These are phyloP conservation scores for Drosophila ambigua DNA, from an alignment of 1,140 invertebrate genomes.

Conservation along the genomic window DNA sequence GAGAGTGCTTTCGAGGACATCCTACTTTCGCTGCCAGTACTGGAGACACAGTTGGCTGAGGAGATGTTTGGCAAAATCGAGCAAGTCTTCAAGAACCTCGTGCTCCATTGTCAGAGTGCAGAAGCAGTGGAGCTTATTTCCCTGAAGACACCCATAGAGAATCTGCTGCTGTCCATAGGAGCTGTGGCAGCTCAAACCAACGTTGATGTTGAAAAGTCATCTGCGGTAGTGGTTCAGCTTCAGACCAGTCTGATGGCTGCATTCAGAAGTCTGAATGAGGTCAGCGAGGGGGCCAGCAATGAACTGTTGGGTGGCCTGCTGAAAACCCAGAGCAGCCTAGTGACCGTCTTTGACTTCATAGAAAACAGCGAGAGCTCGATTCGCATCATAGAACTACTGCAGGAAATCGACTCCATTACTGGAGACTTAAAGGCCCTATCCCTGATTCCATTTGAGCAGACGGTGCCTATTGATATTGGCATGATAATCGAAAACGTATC, in stretches of 20 bases:
- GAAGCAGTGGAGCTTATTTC: constrained; percentile 20
- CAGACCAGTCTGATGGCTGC: constrained; percentile 73
- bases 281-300: constrained; percentile 51
- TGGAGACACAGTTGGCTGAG: constrained; percentile 71
- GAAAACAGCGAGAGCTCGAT: constrained; percentile 67
- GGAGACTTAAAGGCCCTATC: constrained; percentile 53
- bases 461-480: constrained; percentile 47
- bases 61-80: constrained; percentile 76
- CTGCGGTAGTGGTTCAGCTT: constrained; percentile 58
- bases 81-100: constrained; percentile 43
- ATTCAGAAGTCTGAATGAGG: constrained; percentile 70
- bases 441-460: constrained; percentile 8
- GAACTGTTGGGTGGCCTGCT: constrained; percentile 41
- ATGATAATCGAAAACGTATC: constrained; percentile 62
- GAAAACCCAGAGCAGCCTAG: constrained; percentile 61
- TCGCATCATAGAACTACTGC: constrained; percentile 71
- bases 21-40: constrained; percentile 60
- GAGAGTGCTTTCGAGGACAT: constrained; percentile 80
- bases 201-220: constrained; percentile 73
- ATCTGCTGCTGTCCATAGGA: constrained; percentile 44
- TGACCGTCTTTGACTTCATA: constrained; percentile 76
- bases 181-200: constrained; percentile 43
- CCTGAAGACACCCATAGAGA: constrained; percentile 41
- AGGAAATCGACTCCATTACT: constrained; percentile 74
- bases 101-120: constrained; percentile 11